A percentile compares a stretch with the other conserved stretches of the same genome.
Evolutionary conservation across 2,113 vertebrate genomes (phyloP).

Genomic region (Triplophysa siluroides): DNA sequence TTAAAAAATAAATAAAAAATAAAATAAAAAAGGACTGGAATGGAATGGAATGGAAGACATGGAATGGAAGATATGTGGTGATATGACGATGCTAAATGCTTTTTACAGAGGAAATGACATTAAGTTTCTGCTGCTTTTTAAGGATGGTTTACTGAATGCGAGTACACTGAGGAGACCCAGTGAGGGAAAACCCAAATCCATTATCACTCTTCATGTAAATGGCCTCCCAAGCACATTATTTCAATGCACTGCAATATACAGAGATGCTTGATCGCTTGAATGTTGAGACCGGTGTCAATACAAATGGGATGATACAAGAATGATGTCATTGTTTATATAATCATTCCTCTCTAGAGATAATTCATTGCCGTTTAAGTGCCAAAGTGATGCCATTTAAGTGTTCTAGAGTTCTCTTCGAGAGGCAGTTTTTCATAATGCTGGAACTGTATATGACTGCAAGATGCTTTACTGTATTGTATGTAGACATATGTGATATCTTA

Average conservation of each 20-base stretch:
- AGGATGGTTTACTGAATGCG: slow-evolving; percentile 14
- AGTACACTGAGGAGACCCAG: slow-evolving; percentile 14
- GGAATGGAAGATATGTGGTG: neutral
- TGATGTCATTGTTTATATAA: slow-evolving; percentile 61
- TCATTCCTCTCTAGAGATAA: slow-evolving; percentile 64
- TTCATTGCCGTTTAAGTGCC: slow-evolving; percentile 71
- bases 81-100: slow-evolving; percentile 7
- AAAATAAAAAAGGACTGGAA: neutral
- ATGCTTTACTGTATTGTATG: slow-evolving; percentile 63
- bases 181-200: slow-evolving; percentile 23
- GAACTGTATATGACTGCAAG: slow-evolving; percentile 55
- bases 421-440: slow-evolving; percentile 59
- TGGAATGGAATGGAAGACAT: neutral
- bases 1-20: neutral
- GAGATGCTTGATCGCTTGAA: slow-evolving; percentile 38
- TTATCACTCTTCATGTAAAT: slow-evolving; percentile 35
- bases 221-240: slow-evolving; percentile 42
- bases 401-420: slow-evolving; percentile 64
- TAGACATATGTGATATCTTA: slow-evolving; percentile 69
- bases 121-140: slow-evolving; percentile 38
- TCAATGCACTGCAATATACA: slow-evolving; percentile 37
- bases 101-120: neutral
- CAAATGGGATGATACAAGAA: slow-evolving; percentile 48
- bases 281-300: slow-evolving; percentile 12
- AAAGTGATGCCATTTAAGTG: slow-evolving; percentile 70